Evolutionary conservation across 2,113 vertebrate species (phyloP).

Genomic region (Echinops telfairi): DNA sequence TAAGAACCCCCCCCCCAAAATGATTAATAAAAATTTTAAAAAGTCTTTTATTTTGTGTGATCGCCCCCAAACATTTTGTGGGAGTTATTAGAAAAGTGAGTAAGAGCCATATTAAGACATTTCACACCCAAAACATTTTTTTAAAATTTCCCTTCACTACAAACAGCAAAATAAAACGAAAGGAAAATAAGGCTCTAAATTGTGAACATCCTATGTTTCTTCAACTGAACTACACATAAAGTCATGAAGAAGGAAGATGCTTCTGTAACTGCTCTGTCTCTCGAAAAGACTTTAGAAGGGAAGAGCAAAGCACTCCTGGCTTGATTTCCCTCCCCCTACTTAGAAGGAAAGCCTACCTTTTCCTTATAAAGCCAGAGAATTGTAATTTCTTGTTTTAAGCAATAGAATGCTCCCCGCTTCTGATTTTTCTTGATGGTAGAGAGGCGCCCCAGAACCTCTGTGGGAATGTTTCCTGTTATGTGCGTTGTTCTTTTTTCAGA

Average conservation of each 20-base stretch:
- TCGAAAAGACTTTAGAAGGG: not conserved
- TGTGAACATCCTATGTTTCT: conserved; percentile 3
- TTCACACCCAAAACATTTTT: too few species aligned
- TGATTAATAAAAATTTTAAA: too few species aligned
- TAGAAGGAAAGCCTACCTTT: conserved; percentile 10
- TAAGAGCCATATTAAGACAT: too few species aligned
- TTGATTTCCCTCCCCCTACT: not conserved
- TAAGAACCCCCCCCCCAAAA: too few species aligned
- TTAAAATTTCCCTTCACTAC: too few species aligned
- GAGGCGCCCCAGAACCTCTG: not conserved
- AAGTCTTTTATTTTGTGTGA: too few species aligned
- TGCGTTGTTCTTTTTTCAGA: conserved; percentile 35
- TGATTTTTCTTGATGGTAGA: not conserved
- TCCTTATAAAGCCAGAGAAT: conserved; percentile 34
- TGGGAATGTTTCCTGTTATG: not conserved
- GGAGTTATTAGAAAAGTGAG: too few species aligned
- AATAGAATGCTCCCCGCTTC: not conserved
- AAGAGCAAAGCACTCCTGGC: not conserved
- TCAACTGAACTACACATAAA: conserved; percentile 1
- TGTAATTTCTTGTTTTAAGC: conserved; percentile 44
- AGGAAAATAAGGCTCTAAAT: conserved; percentile 48
- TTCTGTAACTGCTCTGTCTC: not conserved
- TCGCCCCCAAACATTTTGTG: too few species aligned
- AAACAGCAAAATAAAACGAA: not conserved
- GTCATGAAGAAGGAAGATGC: not conserved